Base-by-base conservation (phyloP, 2,797 vertebrate genomes). In the Silurus lanzhouensis region DNA sequence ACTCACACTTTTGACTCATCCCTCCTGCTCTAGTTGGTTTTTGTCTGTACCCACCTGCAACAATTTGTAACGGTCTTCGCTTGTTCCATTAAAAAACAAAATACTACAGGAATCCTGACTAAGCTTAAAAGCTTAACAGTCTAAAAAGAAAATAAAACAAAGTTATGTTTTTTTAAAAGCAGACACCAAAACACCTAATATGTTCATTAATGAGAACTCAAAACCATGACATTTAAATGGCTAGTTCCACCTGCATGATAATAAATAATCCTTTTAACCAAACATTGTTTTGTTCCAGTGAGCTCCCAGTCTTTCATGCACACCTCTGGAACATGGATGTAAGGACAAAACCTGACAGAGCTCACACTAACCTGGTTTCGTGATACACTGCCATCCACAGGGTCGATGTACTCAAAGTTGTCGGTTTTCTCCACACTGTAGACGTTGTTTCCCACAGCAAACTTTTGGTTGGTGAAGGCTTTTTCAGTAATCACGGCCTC, bases 341-440 rank as follows among this genome's bases (percentile, higher is more conserved):
- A 52, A 60, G 15, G 1, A 79, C 13, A 61, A 52, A 75, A 68
- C 15, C 12, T n/a, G 13, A 52, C 48, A 38, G 27, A 55, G 19
- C 46, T 82, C 38, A 27, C 64, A 70, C 96, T 90, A 93, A 99
- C 98, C 97, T 99, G 98, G 95, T 98, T 98, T 91, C 97, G 97
- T 91, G 96, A 95, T 90, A 99, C 98, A 1, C 94, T 96, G 90
- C 98, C 98, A 90, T 99, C 98, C 94, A 99, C 97, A 0, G 98
- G 98, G 94, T 99, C 98, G 81, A 97, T 94, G 82, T 99, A 99
- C 91, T 99, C 97, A 80, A 98, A 99, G 94, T 96, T 98, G 92
- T 98, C 97, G 2, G 97, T 95, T 94, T 95, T 97, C 84, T 98
- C 97, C 92, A 99, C 97, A 7, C 93, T 96, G 95, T 98, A 99